phyloP scores from a whole-genome alignment of 2,888 invertebrate species.

The Griposia aprilina region DNA sequence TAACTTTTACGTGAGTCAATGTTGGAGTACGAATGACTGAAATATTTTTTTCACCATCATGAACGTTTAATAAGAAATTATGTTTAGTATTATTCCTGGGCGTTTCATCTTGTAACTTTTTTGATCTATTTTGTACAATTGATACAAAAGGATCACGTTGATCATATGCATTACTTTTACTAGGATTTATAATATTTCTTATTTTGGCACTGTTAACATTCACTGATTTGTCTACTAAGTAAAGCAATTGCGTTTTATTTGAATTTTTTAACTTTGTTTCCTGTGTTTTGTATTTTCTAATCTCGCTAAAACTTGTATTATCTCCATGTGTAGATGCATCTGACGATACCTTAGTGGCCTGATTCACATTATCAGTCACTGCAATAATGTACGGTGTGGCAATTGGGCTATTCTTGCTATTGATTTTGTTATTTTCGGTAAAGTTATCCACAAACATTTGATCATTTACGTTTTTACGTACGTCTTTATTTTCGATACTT shows the following conservation, averaged over 20 bases:
- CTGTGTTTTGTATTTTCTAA: neutral
- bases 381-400: neutral
- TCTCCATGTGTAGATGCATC: neutral
- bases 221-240: neutral
- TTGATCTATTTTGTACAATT: constrained; percentile 7
- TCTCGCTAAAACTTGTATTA: neutral
- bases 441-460: neutral
- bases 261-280: neutral
- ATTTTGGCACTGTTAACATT: neutral
- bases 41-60: constrained; percentile 22
- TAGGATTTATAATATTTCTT: neutral
- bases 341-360: neutral
- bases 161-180: neutral
- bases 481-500: neutral
- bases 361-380: neutral
- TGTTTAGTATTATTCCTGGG: neutral
- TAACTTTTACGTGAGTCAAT: constrained; percentile 18
- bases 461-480: neutral
- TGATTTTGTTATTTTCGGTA: neutral
- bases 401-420: neutral
- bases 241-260: constrained; percentile 2
- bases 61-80: constrained; percentile 2
- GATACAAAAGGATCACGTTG: neutral
- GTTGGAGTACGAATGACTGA: constrained; percentile 32
- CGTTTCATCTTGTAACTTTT: neutral